Base-by-base conservation (phyloP, 2,113 vertebrate genomes). In the Prionailurus bengalensis region DNA sequence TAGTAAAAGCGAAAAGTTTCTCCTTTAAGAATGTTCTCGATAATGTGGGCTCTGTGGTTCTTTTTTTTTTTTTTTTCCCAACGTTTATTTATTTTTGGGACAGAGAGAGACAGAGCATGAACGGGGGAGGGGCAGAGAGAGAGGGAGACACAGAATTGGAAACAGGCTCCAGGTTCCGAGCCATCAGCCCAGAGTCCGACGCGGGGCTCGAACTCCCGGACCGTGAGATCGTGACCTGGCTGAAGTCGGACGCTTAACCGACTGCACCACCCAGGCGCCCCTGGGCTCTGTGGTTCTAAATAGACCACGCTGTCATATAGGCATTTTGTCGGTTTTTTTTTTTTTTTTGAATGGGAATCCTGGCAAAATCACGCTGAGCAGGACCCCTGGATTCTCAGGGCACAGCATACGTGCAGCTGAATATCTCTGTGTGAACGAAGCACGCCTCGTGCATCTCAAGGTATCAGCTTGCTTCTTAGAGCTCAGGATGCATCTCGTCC, bases 241-340 rank as follows among this genome's bases (percentile, higher is more conserved):
- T 36, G 36, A 36, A 36, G 36, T 36, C 36, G 36, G 36, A 36
- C 36, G 36, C 36, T 36, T 36, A 36, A 36, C 36, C 36, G 36
- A 36, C 36, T 36, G 36, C 36, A 36, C 36, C 36, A 36, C 36
- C 36, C 36, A 36, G 36, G 36, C 36, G 36, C 36, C 36, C 36
- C 36, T 36, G 55, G 33, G 5, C 45, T 1, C 0, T 13, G 2
- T 7, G n/a, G 15, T 19, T 19, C 45, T 3, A 36, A 31, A 31
- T 0, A 55, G 36, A 25, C 10, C 21, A 3, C 1, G 0, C 31
- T 6, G 6, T 29, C 5, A 2, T 4, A 25, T 3, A 0, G 7
- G 10, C 13, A 6, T 4, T 25, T 21, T 13, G 6, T 13, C 6
- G 19, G 3, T 63, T 31, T 23, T 71, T 4, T 33, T 1, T 42